These are phyloP conservation scores for Prietella phreatophila DNA, from an alignment of 2,113 vertebrate genomes.

Conservation along the genomic window DNA sequence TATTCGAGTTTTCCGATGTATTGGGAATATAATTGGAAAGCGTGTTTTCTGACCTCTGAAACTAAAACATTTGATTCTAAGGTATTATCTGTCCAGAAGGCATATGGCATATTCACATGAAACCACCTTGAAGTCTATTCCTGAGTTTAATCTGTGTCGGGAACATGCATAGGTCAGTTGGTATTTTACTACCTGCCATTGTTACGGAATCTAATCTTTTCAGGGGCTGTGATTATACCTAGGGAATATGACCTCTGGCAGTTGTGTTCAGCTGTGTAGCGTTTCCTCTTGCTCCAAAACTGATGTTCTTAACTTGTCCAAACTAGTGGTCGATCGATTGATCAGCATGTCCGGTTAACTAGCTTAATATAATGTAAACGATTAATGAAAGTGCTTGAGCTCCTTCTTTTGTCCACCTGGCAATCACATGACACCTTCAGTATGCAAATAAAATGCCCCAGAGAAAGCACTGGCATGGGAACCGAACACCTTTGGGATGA, in stretches of 20 bases:
- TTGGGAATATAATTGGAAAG: background rate
- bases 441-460: background rate
- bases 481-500: background rate
- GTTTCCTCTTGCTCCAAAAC: background rate
- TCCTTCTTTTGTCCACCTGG: background rate
- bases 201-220: background rate
- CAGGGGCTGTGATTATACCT: background rate
- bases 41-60: background rate
- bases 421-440: background rate
- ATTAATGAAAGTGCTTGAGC: background rate
- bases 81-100: background rate
- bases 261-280: background rate
- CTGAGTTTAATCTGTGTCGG: background rate
- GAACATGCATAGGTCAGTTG: background rate
- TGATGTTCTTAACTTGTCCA: background rate
- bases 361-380: background rate
- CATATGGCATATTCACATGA: background rate
- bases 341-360: background rate
- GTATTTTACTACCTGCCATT: background rate
- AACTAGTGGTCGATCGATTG: background rate
- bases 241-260: background rate
- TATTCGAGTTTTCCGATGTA: background rate
- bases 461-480: background rate
- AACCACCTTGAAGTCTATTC: background rate
- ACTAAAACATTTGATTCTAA: background rate